Evolutionary conservation across 1,140 invertebrate genomes (phyloP).

Genomic region (Pseudomyrmex cubaensis): DNA sequence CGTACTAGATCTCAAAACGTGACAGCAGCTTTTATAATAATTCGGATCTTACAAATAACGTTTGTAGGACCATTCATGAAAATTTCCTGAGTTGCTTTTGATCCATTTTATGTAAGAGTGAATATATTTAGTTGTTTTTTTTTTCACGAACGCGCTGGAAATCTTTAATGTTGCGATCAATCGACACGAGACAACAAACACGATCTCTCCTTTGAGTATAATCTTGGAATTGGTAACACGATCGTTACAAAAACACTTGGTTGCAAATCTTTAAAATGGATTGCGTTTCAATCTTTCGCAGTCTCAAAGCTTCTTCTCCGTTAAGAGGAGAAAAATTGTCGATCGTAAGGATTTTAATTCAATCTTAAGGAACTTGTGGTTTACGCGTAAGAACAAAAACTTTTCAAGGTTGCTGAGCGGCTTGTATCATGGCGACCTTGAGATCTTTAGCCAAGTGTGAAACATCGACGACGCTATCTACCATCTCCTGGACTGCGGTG

Average conservation of each 20-base stretch:
- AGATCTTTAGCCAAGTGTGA: conserved; percentile 92
- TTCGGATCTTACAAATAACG: conserved; percentile 12
- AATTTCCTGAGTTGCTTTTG: conserved; percentile 41
- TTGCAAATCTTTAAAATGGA: conserved; percentile 8
- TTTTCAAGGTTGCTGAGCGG: conserved; percentile 78
- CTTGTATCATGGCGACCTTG: conserved; percentile 84
- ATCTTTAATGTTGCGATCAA: no score
- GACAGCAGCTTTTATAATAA: conserved; percentile 14
- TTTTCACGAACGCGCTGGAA: background rate
- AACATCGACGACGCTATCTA: conserved; percentile 94
- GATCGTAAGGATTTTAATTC: conserved; percentile 41
- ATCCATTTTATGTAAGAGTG: conserved; percentile 2
- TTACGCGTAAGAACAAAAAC: background rate
- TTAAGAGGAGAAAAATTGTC: background rate
- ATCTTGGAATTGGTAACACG: conserved; percentile 4
- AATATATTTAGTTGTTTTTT: no score
- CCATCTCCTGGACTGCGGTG: conserved; percentile 96
- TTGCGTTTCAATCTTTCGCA: background rate
- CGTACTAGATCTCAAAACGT: conserved; percentile 12
- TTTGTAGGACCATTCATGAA: background rate
- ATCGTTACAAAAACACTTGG: background rate
- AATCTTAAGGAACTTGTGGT: conserved; percentile 62
- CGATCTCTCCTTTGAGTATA: background rate
- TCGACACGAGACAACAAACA: background rate
- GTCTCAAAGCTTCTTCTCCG: background rate